Base-by-base conservation (phyloP, 2,888 invertebrate genomes). In the Dolichopus griseipennis region DNA sequence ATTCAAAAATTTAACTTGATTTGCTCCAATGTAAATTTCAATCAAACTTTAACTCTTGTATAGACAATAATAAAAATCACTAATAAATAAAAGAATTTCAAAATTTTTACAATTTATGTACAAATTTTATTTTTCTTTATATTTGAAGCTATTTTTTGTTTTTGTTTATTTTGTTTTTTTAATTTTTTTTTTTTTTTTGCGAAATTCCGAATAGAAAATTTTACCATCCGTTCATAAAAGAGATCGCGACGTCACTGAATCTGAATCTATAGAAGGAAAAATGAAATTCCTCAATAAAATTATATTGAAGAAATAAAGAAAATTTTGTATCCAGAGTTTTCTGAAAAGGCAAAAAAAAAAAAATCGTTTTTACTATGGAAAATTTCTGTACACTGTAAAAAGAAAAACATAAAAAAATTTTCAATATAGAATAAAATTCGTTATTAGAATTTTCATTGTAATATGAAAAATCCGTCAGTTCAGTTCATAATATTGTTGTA, bases 151-250 rank as follows among this genome's bases (percentile, higher is more conserved):
- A 2, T n/a, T 52, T 52, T 52, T 52, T 52, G 15, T 52, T 15
- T 43, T 52, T 52, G 18, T 52, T 52, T 52, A 3, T 6, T 52
- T 18, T 12, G 18, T 18, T 52, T 52, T 3, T 52, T 52, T 52
- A 18, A 18, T 52, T 18, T 15, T 52, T 52, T 12, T 18, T 52
- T 18, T 18, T 18, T 52, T 52, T 52, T 52, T 52, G 52, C 52
- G 52, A 52, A 52, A 52, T 18, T 7, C 52, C n/a, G 52, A 52
- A 52, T 52, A 18, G n/a, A 52, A 52, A 52, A n/a, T 37, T 52
- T 52, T 52, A 52, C 52, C 52, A 52, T 52, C 52, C 52, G 52
- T 52, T 52, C 52, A n/a, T 52, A 52, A 52, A 52, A 52, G 52
- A 52, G 52, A 52, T 52, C 52, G 52, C 52, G 52, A 52, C 52